Evolutionary conservation across 2,888 invertebrate species (phyloP).

Genomic region (Limnephilus marmoratus): DNA sequence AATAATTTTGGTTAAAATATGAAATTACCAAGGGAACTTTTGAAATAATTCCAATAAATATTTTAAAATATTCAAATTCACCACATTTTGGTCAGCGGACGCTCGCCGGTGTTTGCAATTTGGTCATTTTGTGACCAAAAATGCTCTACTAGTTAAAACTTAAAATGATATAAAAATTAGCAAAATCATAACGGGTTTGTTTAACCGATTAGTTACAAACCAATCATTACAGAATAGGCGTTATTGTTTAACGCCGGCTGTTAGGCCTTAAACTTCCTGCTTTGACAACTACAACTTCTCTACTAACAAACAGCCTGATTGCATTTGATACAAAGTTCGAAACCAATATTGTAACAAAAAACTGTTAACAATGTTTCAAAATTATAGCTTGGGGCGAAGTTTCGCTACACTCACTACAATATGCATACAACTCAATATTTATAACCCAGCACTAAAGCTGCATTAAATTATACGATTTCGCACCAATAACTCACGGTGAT

Average conservation of each 20-base stretch:
- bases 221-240: not conserved
- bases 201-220: not conserved
- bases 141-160: too few relatives aligned
- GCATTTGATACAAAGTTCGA: not conserved
- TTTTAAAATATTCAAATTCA: too few relatives aligned
- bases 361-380: not conserved
- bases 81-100: too few relatives aligned
- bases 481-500: not conserved
- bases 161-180: too few relatives aligned
- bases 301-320: conserved; percentile 50
- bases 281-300: not conserved
- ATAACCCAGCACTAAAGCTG: not conserved
- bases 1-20: too few relatives aligned
- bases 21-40: too few relatives aligned
- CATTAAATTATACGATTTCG: not conserved
- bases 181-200: not conserved
- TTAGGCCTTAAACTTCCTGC: not conserved
- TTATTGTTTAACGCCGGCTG: not conserved
- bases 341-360: not conserved
- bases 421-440: not conserved
- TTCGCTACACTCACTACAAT: not conserved
- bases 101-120: too few relatives aligned
- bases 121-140: too few relatives aligned
- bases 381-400: not conserved
- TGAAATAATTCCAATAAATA: too few relatives aligned